Percentiles rank a stretch among this genome's conserved stretches.
Conservation (phyloP, 2,797 vertebrate species). For the Spondyliosoma cantharus region DNA sequence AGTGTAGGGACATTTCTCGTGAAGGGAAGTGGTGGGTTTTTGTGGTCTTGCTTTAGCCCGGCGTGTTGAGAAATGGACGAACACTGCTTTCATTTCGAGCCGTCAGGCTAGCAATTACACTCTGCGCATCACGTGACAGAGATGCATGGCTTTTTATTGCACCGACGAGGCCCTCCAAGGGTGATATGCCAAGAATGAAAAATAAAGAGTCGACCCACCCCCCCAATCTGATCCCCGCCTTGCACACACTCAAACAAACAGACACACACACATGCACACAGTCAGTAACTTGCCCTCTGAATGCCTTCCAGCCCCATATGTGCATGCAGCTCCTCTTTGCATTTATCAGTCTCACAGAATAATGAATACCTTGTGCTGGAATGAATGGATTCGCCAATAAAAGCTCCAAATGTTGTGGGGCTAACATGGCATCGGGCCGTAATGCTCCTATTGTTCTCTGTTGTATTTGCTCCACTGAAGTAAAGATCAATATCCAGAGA, state of each 20-base stretch:
- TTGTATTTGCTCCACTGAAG: conserved; percentile 67
- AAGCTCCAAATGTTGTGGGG: conserved; percentile 60
- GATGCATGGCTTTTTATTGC: conserved; percentile 73
- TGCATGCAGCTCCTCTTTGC: conserved; percentile 67
- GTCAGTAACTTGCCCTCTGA: conserved; percentile 43
- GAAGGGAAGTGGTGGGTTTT: conserved; percentile 80
- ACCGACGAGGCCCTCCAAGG: conserved; percentile 69
- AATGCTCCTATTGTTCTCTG: conserved; percentile 72
- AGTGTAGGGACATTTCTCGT: conserved; percentile 78
- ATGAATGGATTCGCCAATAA: conserved; percentile 74
- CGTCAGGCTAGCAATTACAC: conserved; percentile 70
- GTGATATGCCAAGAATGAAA: conserved; percentile 80
- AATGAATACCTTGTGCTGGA: conserved; percentile 70
- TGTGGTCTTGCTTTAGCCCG: conserved; percentile 74
- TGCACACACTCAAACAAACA: conserved; percentile 53
- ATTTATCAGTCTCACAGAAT: conserved; percentile 68
- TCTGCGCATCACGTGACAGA: conserved; percentile 59
- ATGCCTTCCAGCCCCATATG: conserved; percentile 59
- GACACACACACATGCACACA: conserved; percentile 32
- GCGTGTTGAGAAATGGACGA: conserved; percentile 78
- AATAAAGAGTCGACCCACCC: conserved; percentile 64
- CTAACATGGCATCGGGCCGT: conserved; percentile 52
- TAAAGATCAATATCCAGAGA: conserved; percentile 79
- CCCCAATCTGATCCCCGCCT: conserved; percentile 33
- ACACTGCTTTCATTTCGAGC: conserved; percentile 74